A percentile compares a stretch with the other conserved stretches of the same genome.
phyloP scores from a whole-genome alignment of 1,140 invertebrate genomes.

The Sycobia sp. region DNA sequence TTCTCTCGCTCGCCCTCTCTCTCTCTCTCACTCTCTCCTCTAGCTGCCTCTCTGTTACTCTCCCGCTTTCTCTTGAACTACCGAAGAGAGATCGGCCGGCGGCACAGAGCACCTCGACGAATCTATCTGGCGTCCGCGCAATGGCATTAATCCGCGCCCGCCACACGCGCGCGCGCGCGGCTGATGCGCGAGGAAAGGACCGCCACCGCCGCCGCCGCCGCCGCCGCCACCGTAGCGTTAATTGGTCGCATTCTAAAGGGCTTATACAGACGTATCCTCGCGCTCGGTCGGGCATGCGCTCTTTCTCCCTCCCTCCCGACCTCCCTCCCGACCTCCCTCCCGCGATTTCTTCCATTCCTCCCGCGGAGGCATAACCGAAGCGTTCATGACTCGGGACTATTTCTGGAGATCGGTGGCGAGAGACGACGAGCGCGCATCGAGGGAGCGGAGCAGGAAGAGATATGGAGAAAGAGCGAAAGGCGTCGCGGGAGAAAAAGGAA shows the following conservation, averaged over 20 bases:
- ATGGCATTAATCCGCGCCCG: constrained; percentile 18
- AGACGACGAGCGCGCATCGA: too few species aligned
- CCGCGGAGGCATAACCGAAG: constrained; percentile 1
- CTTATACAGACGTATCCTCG: neutral
- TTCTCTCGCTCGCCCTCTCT: too few species aligned
- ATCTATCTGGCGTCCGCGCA: constrained; percentile 12
- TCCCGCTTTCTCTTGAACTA: too few species aligned
- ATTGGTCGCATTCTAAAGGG: constrained; percentile 20
- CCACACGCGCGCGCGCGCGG: neutral
- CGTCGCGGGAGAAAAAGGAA: constrained; percentile 1
- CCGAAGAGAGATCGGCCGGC: too few species aligned
- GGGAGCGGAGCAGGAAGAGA: neutral
- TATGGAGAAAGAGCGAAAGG: neutral
- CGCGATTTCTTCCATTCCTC: too few species aligned
- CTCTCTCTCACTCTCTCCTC: too few species aligned
- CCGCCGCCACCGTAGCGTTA: too few species aligned
- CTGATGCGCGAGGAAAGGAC: too few species aligned
- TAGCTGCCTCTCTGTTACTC: too few species aligned
- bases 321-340: neutral
- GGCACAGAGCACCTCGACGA: too few species aligned
- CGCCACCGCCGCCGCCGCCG: too few species aligned
- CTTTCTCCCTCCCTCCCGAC: neutral
- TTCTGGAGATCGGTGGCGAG: constrained; percentile 8
- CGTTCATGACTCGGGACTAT: constrained; percentile 13
- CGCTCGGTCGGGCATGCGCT: neutral